Conservation (phyloP, 2,113 vertebrate genomes). For the Numenius arquata region DNA sequence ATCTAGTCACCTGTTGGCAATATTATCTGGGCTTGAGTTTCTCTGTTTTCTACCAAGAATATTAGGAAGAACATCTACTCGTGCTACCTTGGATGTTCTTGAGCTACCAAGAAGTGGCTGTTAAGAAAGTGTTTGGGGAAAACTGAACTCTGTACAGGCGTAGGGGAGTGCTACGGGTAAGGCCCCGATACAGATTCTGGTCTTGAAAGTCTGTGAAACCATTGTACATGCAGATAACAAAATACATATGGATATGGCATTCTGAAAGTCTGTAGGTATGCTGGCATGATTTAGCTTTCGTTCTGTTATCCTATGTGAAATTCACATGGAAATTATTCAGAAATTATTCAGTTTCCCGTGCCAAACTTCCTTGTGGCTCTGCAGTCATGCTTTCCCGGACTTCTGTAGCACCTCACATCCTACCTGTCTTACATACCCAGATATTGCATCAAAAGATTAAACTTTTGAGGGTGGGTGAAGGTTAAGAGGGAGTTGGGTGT, state of each 20-base stretch:
- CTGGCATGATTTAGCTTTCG: not conserved
- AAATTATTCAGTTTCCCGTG: not conserved
- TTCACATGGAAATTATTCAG: conserved; percentile 4
- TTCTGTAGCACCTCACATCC: not conserved
- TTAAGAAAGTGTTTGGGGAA: not conserved
- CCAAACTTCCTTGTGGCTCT: not conserved
- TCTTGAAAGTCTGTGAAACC: not conserved
- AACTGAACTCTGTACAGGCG: not conserved
- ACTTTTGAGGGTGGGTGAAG: not conserved
- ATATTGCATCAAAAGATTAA: not conserved
- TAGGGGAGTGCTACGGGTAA: not conserved
- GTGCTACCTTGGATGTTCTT: not conserved
- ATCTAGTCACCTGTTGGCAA: not conserved
- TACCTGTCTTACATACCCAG: not conserved
- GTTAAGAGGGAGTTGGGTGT: not conserved
- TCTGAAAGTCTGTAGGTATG: not conserved
- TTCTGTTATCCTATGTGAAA: not conserved
- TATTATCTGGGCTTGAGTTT: not conserved
- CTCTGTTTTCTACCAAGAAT: not conserved
- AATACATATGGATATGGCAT: not conserved
- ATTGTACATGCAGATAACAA: not conserved
- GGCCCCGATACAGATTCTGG: not conserved
- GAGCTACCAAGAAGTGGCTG: not conserved
- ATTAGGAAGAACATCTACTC: not conserved
- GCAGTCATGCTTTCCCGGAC: not conserved